These are phyloP conservation scores for Nyctibius grandis DNA, from an alignment of 2,797 vertebrate genomes.

Conservation along the genomic window DNA sequence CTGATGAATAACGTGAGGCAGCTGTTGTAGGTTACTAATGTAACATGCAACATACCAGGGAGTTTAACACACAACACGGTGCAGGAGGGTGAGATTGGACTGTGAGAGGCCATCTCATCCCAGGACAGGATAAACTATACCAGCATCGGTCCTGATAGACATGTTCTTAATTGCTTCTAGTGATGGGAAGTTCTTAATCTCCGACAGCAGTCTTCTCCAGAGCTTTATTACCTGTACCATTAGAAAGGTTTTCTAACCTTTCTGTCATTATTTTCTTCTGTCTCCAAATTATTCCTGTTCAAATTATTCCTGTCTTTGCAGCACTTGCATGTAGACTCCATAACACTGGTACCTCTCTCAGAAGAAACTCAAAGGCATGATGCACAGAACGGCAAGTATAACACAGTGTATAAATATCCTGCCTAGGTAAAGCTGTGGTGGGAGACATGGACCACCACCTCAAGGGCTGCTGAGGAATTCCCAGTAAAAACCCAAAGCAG, in stretches of 20 bases:
- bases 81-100: rapidly evolving
- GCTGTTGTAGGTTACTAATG: neutral
- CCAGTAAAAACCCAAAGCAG: neutral
- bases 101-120: neutral
- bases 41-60: neutral
- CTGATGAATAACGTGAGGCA: neutral
- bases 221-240: neutral
- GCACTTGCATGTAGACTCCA: rapidly evolving
- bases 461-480: neutral
- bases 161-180: neutral
- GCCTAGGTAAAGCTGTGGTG: neutral
- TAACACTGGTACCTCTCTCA: neutral
- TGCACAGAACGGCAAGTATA: neutral
- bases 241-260: neutral
- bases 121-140: neutral
- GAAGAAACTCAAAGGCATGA: neutral
- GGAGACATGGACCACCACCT: neutral
- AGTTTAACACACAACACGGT: neutral
- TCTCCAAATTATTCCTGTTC: neutral
- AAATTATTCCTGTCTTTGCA: neutral
- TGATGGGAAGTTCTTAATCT: neutral
- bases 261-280: neutral
- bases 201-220: neutral
- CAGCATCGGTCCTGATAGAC: neutral
- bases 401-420: neutral